These are phyloP conservation scores for Hydriomena furcata DNA, from an alignment of 2,888 invertebrate genomes.

Conservation along the genomic window DNA sequence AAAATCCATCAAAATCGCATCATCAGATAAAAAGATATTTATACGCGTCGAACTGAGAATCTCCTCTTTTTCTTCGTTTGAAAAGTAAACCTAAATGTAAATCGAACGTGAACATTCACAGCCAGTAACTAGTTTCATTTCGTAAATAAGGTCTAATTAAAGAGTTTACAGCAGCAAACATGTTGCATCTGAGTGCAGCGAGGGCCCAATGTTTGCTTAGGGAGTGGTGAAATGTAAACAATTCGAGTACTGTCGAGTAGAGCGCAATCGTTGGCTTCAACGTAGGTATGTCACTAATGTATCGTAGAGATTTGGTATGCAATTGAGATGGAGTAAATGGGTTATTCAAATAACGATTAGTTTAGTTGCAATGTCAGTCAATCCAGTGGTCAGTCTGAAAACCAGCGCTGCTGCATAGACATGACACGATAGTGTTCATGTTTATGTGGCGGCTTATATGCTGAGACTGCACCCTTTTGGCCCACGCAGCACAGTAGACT, in stretches of 20 bases:
- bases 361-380: not conserved
- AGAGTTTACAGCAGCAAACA: conserved; percentile 29
- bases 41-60: too few species aligned
- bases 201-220: conserved; percentile 60
- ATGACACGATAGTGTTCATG: too few species aligned
- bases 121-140: conserved; percentile 13
- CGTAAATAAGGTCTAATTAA: conserved; percentile 34
- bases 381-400: too few species aligned
- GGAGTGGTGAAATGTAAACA: conserved; percentile 63
- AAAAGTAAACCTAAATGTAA: not conserved
- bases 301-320: conserved; percentile 15
- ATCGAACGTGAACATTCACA: conserved; percentile 18
- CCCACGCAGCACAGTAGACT: too few species aligned
- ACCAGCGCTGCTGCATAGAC: too few species aligned
- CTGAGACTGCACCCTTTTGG: too few species aligned
- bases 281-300: conserved; percentile 13
- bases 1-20: too few species aligned
- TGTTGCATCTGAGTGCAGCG: conserved; percentile 35
- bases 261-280: conserved; percentile 22
- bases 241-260: conserved; percentile 30
- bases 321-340: conserved; percentile 18
- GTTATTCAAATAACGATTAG: conserved; percentile 10
- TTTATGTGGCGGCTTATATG: too few species aligned
- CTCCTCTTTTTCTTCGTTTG: too few species aligned
- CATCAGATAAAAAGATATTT: too few species aligned